A percentile compares a stretch with the other conserved stretches of the same genome.
phyloP scores from a whole-genome alignment of 1,140 invertebrate species.

The Bicyclus anynana region DNA sequence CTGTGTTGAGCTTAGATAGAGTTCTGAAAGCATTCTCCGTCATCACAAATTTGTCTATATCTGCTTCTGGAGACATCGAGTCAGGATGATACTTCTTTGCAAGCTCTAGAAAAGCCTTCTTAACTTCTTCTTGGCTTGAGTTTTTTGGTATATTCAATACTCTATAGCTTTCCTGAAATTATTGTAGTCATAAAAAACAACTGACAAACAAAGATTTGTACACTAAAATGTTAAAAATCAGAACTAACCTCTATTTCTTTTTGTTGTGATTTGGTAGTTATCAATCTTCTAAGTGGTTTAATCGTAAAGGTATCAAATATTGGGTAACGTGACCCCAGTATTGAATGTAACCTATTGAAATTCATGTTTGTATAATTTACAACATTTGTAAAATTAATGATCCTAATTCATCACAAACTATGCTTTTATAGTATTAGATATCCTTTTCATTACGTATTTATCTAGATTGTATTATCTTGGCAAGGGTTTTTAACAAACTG shows the following conservation, averaged over 20 bases:
- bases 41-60: constrained; percentile 84
- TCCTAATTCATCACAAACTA: no score
- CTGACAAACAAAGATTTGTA: no score
- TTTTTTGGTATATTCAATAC: constrained; percentile 81
- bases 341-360: not conserved
- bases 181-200: no score
- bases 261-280: not conserved
- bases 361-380: not conserved
- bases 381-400: not conserved
- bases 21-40: constrained; percentile 79
- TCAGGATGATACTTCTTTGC: constrained; percentile 92
- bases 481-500: no score
- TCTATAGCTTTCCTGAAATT: constrained; percentile 83
- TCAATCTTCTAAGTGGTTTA: not conserved
- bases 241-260: constrained; percentile 7
- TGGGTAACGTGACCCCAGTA: not conserved
- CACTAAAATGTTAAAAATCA: not conserved
- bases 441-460: no score
- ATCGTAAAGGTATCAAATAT: not conserved
- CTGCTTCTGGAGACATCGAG: constrained; percentile 81
- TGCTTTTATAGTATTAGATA: no score
- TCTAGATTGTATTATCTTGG: no score
- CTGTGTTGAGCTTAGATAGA: constrained; percentile 78
- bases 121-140: constrained; percentile 84
- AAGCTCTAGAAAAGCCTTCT: constrained; percentile 84